phyloP scores from a whole-genome alignment of 2,113 vertebrate genomes.

The Gallinago undulata region DNA sequence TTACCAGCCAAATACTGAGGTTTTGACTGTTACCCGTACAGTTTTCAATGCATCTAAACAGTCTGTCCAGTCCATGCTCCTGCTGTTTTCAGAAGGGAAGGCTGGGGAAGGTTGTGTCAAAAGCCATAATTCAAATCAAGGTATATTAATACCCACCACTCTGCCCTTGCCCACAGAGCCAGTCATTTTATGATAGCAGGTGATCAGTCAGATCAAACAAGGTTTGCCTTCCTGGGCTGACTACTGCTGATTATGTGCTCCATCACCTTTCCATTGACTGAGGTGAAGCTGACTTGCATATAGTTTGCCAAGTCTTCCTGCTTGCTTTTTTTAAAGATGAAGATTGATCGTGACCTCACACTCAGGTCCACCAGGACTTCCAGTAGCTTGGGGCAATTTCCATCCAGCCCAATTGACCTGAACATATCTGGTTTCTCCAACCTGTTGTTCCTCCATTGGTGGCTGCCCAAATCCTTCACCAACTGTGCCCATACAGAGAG shows the following conservation, averaged over 20 bases:
- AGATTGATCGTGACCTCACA: not conserved
- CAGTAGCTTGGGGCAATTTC: not conserved
- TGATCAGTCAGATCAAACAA: not conserved
- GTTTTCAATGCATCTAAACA: not conserved
- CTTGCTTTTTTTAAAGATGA: not conserved
- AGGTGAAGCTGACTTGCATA: not conserved
- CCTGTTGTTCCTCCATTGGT: not conserved
- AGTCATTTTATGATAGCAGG: not conserved
- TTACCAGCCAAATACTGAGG: not conserved
- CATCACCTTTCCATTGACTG: not conserved
- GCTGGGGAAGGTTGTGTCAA: not conserved
- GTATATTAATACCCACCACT: not conserved
- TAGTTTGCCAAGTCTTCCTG: not conserved
- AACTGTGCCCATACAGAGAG: rapidly evolving
- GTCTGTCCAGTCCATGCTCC: not conserved
- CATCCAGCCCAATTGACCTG: not conserved
- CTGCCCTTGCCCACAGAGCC: not conserved
- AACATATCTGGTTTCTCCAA: not conserved
- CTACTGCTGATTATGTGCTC: not conserved
- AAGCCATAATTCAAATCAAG: not conserved
- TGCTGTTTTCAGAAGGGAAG: not conserved
- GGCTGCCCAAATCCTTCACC: not conserved
- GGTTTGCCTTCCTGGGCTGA: not conserved
- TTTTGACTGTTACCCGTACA: not conserved
- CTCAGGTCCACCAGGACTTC: not conserved